Base-by-base conservation (phyloP, 2,113 vertebrate genomes). In the Oreamnos americanus region DNA sequence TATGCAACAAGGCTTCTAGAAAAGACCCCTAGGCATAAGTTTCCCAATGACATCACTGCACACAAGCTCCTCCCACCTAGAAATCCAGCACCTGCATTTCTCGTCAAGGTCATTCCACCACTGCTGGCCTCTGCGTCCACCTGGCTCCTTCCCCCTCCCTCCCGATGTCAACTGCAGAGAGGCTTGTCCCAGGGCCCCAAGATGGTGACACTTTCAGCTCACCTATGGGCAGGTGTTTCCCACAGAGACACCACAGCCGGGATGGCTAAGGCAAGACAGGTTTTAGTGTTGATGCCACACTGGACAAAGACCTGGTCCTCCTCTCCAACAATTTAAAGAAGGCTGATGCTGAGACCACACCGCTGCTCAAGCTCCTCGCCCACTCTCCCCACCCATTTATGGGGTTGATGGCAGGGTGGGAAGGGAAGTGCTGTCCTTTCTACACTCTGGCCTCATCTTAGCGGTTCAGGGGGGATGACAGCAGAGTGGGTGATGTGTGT, bases 261-360 rank as follows among this genome's bases (percentile, higher is more conserved):
- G 33, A 82, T 23, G 51, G 14, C 33, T 10, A 84, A 45, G 62
- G 76, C 71, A 76, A 33, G 85, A 71, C 33, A 33, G 0, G 45
- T 9, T 17, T 30, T 28, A 16, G 11, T 8, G 6, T n/a, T 21
- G 84, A 19, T 5, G 14, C 28, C 23, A 25, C 47, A 8, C 1
- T 51, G 53, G 19, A 10, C 51, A 71, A 45, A 85, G 47, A 64
- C 7, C 17, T 8, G 4, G 15, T 0, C 45, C 14, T 16, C 9
- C n/a, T 74, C 51, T 26, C 28, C 10, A 23, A 17, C 0, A 8
- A 25, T 15, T 84, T 62, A n/a, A 19, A 87, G 39, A 78, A 67
- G 51, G 21, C 6, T 14, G 4, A 6, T n/a, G 30, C 71, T 45
- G 39, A 28, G n/a, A 53, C 10, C 0, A 9, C 11, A 5, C 14